phyloP scores from a whole-genome alignment of 2,113 vertebrate genomes.

The Nematolebias whitei region DNA sequence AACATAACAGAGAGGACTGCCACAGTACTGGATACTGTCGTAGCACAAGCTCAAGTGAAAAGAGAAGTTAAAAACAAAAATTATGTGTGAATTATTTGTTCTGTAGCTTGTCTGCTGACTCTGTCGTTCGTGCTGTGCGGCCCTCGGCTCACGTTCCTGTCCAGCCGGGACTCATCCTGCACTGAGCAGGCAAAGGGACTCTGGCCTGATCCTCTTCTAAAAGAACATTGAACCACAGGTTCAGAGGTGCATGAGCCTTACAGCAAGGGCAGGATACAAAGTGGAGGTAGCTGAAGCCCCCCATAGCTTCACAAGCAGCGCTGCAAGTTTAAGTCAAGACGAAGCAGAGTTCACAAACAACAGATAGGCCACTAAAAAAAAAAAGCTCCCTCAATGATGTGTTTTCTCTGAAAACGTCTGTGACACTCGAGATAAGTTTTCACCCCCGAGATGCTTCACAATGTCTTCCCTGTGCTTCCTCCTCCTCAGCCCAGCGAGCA shows the following conservation, averaged over 20 bases:
- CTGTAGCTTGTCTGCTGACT: conserved; percentile 75
- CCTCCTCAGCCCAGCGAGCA: conserved; percentile 71
- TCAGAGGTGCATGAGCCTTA: conserved; percentile 27
- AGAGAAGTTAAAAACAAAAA: conserved; percentile 46
- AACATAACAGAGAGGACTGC: not conserved
- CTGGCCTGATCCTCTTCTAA: conserved; percentile 24
- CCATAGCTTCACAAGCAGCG: conserved; percentile 18
- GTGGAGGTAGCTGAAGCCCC: conserved; percentile 31
- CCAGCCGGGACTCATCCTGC: conserved; percentile 66
- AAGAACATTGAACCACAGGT: conserved; percentile 24
- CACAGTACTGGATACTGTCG: no score
- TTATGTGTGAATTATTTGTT: conserved; percentile 85
- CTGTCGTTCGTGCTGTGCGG: conserved; percentile 79
- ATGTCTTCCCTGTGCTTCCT: conserved; percentile 84
- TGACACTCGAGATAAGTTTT: conserved; percentile 92
- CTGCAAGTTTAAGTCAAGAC: conserved; percentile 25
- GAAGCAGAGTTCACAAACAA: conserved; percentile 56
- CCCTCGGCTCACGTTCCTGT: conserved; percentile 83
- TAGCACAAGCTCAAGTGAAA: conserved; percentile 53
- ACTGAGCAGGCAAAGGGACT: conserved; percentile 34
- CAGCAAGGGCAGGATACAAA: conserved; percentile 5
- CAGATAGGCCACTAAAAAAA: conserved; percentile 48
- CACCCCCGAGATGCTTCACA: conserved; percentile 84
- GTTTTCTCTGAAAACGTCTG: conserved; percentile 94
- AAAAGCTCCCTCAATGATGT: conserved; percentile 82